These are phyloP conservation scores for Sebastes fasciatus DNA, from an alignment of 2,113 vertebrate genomes.

Conservation along the genomic window DNA sequence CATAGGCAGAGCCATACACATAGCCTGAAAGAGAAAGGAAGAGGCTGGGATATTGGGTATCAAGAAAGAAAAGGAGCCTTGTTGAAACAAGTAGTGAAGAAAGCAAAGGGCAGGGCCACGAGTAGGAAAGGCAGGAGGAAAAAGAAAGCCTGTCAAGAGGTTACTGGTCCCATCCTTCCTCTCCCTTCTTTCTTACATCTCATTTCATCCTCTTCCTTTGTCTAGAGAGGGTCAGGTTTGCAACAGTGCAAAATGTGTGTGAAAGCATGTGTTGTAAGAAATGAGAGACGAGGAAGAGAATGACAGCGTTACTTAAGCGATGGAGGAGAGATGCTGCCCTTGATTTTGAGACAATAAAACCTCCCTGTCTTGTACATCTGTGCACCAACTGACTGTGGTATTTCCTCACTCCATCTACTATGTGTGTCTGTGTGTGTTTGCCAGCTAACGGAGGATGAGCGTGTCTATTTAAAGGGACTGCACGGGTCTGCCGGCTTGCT, in stretches of 20 bases:
- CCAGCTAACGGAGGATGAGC: slow-evolving; percentile 59
- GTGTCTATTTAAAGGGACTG: slow-evolving; percentile 76
- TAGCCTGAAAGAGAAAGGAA: slow-evolving; percentile 60
- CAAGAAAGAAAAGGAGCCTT: slow-evolving; percentile 52
- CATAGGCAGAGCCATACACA: slow-evolving; percentile 63
- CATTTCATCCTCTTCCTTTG: slow-evolving; percentile 72
- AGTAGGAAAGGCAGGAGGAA: slow-evolving; percentile 24
- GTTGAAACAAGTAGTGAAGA: slow-evolving; percentile 57
- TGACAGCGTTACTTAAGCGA: slow-evolving; percentile 38
- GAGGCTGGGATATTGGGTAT: slow-evolving; percentile 65
- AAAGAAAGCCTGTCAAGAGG: slow-evolving; percentile 54
- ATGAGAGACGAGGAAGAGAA: slow-evolving; percentile 31
- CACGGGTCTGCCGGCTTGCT: slow-evolving; percentile 64
- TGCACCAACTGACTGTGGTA: slow-evolving; percentile 69
- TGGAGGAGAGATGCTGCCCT: slow-evolving; percentile 34
- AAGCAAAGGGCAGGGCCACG: slow-evolving; percentile 45
- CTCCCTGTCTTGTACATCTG: slow-evolving; percentile 63
- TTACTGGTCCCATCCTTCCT: slow-evolving; percentile 37
- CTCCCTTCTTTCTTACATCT: slow-evolving; percentile 24
- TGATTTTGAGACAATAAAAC: slow-evolving; percentile 55
- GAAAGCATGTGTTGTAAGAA: slow-evolving; percentile 43
- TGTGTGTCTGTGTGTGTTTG: slow-evolving; percentile 64
- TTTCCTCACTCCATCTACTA: slow-evolving; percentile 69
- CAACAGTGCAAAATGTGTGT: slow-evolving; percentile 57
- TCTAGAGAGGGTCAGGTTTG: slow-evolving; percentile 57